Evolutionary conservation across 2,888 invertebrate genomes (phyloP), one percentile per base, ranked within the genome.

Genomic region (Scaptomyza tumidula): DNA sequence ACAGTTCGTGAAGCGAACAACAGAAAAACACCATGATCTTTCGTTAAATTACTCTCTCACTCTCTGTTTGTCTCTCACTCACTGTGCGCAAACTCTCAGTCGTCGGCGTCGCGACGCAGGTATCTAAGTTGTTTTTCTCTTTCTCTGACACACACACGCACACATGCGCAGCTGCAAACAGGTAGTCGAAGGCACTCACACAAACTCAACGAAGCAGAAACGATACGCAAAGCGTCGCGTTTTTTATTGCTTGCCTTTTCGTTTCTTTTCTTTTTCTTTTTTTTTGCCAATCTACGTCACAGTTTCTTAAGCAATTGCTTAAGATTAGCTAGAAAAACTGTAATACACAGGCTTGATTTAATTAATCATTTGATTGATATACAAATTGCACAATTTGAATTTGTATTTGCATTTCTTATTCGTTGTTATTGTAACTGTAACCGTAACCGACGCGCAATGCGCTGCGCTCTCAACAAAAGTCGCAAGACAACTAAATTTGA

Each of bases 161-260:
- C 80, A 78, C 61, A 69, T 58, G 41, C 62, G 74, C 64, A 71
- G 57, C 45, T 33, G 63, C 73, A 87, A 83, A 83, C 83, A 83
- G 83, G 83, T 83, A 83, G 87, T 80, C 52, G 60, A 50, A 64
- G 53, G 65, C 70, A 74, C 74, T 63, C 61, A 70, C 67, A 74
- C 70, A 59, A 53, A 61, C 57, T 57, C 52, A 82, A 48, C 80
- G 75, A 78, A 82, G 80, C 80, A 88, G 80, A 86, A 84, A 86
- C 64, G 48, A 64, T 62, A 66, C 61, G 62, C 60, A 49, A 62
- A 70, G 74, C 68, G 79, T 72, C 69, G 70, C 67, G 80, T 88
- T 74, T 75, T 75, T 72, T 70, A 68, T 71, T 62, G 63, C 66
- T 66, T 70, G 64, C 74, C 14, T 64, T 77, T 58, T 62, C 44